Conservation (phyloP, 2,113 vertebrate genomes). For the Serinus canaria region DNA sequence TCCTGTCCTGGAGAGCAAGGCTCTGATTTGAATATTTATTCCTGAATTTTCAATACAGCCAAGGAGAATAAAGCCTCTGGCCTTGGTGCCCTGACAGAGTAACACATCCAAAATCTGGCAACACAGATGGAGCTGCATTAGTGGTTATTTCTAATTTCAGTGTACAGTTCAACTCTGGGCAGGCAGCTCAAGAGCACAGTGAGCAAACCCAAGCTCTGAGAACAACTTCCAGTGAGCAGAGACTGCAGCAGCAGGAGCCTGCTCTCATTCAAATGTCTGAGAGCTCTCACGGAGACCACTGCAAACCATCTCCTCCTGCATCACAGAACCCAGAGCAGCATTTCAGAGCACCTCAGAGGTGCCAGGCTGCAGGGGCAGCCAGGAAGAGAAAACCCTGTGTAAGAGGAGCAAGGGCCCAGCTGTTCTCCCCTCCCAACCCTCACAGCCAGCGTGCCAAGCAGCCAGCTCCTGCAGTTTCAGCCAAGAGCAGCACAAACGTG, state of each 20-base stretch:
- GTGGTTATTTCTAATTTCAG: not conserved
- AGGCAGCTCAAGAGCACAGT: not conserved
- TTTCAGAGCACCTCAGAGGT: not conserved
- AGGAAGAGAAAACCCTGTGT: accelerated
- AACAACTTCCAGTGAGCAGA: not conserved
- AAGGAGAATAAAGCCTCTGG: not conserved
- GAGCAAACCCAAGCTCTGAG: not conserved
- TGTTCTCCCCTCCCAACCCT: not conserved
- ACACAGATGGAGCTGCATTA: not conserved
- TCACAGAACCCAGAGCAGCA: not conserved
- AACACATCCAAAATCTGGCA: not conserved
- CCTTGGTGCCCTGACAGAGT: not conserved
- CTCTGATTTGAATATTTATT: not conserved
- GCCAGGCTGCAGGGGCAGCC: not conserved
- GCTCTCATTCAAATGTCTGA: too few relatives aligned
- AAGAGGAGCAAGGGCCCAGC: not conserved
- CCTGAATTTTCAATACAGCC: not conserved
- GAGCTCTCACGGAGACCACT: too few relatives aligned
- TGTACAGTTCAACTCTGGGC: not conserved
- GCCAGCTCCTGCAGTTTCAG: not conserved
- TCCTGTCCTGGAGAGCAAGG: not conserved
- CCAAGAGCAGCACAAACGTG: accelerated
- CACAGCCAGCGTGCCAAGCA: not conserved
- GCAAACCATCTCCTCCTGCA: not conserved
- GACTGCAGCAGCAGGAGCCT: not conserved